These are phyloP conservation scores for Propithecus perrieri DNA, from an alignment of 2,797 vertebrate genomes.

Conservation along the genomic window DNA sequence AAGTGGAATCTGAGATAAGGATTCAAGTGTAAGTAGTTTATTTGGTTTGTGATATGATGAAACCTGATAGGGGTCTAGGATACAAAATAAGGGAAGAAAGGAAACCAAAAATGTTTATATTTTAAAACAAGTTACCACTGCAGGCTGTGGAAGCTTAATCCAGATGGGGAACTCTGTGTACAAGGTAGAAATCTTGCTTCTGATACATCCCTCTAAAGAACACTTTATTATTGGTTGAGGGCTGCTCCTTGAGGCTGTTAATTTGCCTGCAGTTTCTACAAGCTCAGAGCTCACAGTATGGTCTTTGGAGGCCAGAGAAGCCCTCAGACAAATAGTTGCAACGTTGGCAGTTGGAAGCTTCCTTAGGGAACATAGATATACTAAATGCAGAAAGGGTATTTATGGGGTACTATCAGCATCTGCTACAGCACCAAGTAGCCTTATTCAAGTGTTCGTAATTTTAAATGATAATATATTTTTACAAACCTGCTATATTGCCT, in stretches of 20 bases:
- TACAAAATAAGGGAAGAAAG: not conserved
- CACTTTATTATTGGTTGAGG: not conserved
- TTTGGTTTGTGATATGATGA: not conserved
- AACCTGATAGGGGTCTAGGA: not conserved
- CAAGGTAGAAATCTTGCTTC: not conserved
- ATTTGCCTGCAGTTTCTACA: not conserved
- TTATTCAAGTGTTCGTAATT: not conserved
- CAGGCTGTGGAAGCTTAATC: not conserved
- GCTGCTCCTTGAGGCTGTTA: not conserved
- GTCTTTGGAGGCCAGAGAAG: not conserved
- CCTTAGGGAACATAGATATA: too few relatives aligned
- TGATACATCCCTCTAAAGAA: not conserved
- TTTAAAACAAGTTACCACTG: not conserved
- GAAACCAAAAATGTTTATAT: not conserved
- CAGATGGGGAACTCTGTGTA: not conserved
- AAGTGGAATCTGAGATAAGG: not conserved
- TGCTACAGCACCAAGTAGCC: not conserved
- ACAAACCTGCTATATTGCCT: not conserved
- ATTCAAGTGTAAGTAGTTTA: not conserved
- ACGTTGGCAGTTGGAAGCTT: not conserved
- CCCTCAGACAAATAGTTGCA: not conserved
- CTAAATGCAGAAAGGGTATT: too few relatives aligned
- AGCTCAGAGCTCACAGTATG: too few relatives aligned
- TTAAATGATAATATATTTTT: not conserved
- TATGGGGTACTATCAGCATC: fast-evolving